A percentile compares a stretch with the other conserved stretches of the same genome.
phyloP scores from a whole-genome alignment of 2,113 vertebrate species.

The Archocentrus centrarchus region DNA sequence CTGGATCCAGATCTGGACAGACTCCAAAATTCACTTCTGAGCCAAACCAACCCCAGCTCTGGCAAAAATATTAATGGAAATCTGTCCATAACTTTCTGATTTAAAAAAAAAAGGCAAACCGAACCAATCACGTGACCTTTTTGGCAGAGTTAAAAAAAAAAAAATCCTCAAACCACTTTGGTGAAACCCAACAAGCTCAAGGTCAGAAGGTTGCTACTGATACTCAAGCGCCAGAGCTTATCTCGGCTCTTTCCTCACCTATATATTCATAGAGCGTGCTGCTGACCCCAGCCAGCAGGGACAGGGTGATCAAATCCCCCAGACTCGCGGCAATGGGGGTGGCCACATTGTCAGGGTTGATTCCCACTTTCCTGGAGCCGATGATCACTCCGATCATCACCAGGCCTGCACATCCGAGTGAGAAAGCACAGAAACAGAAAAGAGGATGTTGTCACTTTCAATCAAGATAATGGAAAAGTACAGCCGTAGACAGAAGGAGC shows the following conservation, averaged over 20 bases:
- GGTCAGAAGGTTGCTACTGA: not conserved
- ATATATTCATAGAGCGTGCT: slow-evolving; percentile 86
- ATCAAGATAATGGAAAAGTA: not conserved
- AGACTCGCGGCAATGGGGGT: slow-evolving; percentile 98
- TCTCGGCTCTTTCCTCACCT: slow-evolving; percentile 74
- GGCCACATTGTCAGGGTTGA: slow-evolving; percentile 98
- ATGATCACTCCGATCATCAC: slow-evolving; percentile 94
- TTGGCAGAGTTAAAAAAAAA: not conserved
- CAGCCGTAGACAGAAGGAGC: not conserved
- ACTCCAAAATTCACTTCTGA: not conserved
- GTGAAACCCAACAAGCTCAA: not conserved
- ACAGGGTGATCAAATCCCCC: slow-evolving; percentile 93
- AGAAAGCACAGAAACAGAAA: not conserved
- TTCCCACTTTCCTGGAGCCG: slow-evolving; percentile 89
- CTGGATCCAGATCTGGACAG: not conserved
- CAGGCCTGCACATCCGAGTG: slow-evolving; percentile 79
- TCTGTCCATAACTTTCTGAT: not conserved
- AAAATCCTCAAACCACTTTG: not conserved
- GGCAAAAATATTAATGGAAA: not conserved
- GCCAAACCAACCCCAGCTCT: no score
- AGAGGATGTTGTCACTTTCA: not conserved
- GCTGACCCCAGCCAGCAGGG: slow-evolving; percentile 91
- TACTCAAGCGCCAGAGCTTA: not conserved
- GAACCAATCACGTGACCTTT: not conserved
- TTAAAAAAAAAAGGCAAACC: not conserved